Base-by-base conservation (phyloP, 23 tunicate species). In the Styela plicata region DNA sequence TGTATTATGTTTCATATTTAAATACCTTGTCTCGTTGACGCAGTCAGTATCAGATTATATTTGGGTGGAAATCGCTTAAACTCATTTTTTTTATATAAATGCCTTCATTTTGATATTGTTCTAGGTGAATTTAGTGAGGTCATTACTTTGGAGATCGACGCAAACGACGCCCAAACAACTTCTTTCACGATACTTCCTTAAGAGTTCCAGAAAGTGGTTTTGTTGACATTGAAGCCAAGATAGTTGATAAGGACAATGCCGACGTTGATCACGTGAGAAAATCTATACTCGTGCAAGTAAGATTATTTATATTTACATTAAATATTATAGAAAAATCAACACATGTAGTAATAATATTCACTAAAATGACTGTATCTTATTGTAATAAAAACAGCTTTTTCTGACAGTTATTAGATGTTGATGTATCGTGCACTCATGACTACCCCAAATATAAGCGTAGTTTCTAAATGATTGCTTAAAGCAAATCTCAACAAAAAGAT, bases 261-360 rank as follows among this genome's bases (percentile, higher is more conserved):
- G 66, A 21, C 10, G 10, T 76, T 25, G 81, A 76, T 53, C 66
- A 53, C 32, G 37, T 76, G 7, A 53, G n/a, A 29, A 76, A 29
- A 53, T 52, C 64, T 17, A 76, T 76, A 33, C 66, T 36, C 18
- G 81, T 76, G 10, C 63, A 76, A 29, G 81, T 76, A 76, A 53
- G 52, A 31, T 28, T 73, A 17, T 31, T 1, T 29, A 17, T 7
- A 66, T 28, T n/a, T n/a, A n/a, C n/a, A n/a, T n/a, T n/a, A n/a
- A n/a, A n/a, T n/a, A n/a, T n/a, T n/a, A n/a, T n/a, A n/a, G n/a
- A n/a, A n/a, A n/a, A n/a, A n/a, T n/a, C n/a, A n/a, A n/a, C n/a
- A n/a, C n/a, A n/a, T n/a, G n/a, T n/a, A n/a, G n/a, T n/a, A n/a
- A 19, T 61, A 61, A 19, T 19, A 61, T 61, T 61, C 64, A 61